A percentile compares a stretch with the other conserved stretches of the same genome.
Conservation (phyloP, 2,888 invertebrate genomes). For the Hypercompe scribonia region DNA sequence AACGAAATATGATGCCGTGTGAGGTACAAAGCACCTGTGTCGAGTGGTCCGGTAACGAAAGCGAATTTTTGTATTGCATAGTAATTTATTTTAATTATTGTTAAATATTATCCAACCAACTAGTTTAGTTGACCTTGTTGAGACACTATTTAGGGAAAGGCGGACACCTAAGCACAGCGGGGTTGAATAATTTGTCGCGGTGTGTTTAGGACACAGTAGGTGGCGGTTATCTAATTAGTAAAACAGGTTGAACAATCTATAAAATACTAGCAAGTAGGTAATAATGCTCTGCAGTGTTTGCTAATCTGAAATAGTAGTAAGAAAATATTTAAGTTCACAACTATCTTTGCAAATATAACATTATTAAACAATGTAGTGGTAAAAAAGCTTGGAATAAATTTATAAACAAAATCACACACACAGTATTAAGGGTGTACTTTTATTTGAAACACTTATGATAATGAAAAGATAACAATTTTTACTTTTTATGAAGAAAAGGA, state of each 20-base stretch:
- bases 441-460: background rate
- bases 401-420: background rate
- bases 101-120: conserved; percentile 44
- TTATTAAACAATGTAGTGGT: background rate
- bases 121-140: conserved; percentile 45
- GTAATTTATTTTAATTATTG: conserved; percentile 29
- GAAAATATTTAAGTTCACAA: background rate
- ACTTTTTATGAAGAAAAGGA: no score
- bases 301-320: background rate
- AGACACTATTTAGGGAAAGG: conserved; percentile 41
- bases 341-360: background rate
- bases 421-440: background rate
- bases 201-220: conserved; percentile 60
- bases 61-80: conserved; percentile 56
- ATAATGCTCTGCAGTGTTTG: background rate
- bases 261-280: conserved; percentile 34
- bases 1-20: conserved; percentile 72
- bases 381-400: background rate
- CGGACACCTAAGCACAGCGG: conserved; percentile 56
- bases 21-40: conserved; percentile 74
- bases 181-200: conserved; percentile 57
- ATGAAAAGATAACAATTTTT: background rate
- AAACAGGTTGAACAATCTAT: conserved; percentile 51
- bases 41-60: conserved; percentile 48
- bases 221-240: conserved; percentile 60